Conservation (phyloP, 2,113 vertebrate genomes). For the Phaethon lepturus region DNA sequence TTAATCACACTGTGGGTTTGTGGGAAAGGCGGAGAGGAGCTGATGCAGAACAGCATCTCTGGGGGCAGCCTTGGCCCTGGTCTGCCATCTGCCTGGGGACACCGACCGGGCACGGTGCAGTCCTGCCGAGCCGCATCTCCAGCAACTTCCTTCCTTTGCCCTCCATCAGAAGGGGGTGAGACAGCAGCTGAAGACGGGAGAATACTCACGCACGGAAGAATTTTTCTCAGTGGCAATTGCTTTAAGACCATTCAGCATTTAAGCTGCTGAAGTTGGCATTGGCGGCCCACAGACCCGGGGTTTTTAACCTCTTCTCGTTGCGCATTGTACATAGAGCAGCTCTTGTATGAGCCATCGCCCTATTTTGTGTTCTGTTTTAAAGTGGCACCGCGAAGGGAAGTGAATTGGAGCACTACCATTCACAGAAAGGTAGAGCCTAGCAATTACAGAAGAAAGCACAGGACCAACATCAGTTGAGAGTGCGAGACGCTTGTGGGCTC, state of each 20-base stretch:
- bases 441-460: not conserved
- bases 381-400: not conserved
- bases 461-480: not conserved
- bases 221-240: not conserved
- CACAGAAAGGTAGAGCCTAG: not conserved
- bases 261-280: not conserved
- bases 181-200: not conserved
- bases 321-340: not conserved
- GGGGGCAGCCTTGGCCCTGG: not conserved
- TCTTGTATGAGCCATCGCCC: not conserved
- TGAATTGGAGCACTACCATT: not conserved
- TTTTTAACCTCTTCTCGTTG: not conserved
- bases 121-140: not conserved
- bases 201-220: not conserved
- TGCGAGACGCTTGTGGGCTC: not conserved
- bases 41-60: not conserved
- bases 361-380: not conserved
- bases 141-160: not conserved
- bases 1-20: not conserved
- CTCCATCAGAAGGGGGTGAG: not conserved
- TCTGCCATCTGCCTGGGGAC: not conserved
- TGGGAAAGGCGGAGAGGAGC: not conserved
- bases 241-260: not conserved
- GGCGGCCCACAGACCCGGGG: accelerated
- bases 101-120: not conserved